Evolutionary conservation across 2,888 invertebrate species (phyloP).

Genomic region (Philereme transversata): DNA sequence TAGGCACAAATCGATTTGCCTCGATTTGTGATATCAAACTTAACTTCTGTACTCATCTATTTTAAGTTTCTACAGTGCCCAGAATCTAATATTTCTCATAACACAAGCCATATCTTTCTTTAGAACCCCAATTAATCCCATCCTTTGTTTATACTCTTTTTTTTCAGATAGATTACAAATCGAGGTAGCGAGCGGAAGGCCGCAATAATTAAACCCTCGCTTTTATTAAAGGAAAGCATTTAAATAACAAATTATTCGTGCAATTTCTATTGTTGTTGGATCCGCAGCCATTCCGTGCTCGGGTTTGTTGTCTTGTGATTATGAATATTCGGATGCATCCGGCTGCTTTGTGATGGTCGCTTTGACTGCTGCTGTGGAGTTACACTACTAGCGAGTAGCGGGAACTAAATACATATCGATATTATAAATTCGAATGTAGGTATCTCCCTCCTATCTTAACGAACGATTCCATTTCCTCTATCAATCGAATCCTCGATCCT

Average conservation of each 20-base stretch:
- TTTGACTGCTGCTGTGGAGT: conserved; percentile 51
- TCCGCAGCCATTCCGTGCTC: conserved; percentile 28
- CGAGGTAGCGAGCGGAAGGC: conserved; percentile 22
- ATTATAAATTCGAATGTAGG: too few species aligned
- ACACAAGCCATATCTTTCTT: background rate
- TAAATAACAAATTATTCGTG: conserved; percentile 39
- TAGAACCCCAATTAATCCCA: background rate
- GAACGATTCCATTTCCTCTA: too few species aligned
- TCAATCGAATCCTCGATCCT: too few species aligned
- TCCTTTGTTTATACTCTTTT: conserved; percentile 15
- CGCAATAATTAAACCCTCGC: conserved; percentile 32
- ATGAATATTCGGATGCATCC: conserved; percentile 65
- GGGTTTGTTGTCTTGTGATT: conserved; percentile 60
- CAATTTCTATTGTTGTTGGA: conserved; percentile 34
- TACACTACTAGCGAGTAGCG: conserved; percentile 33
- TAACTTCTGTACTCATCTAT: too few species aligned
- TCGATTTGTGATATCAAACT: too few species aligned
- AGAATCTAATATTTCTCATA: too few species aligned
- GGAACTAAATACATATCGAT: background rate
- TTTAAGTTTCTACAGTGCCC: too few species aligned
- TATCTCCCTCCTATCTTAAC: too few species aligned
- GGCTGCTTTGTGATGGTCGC: conserved; percentile 67
- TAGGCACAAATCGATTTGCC: too few species aligned
- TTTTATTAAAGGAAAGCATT: conserved; percentile 32
- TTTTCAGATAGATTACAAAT: conserved; percentile 25